Conservation (phyloP, 1,140 invertebrate species). For the Caerostris darwini region DNA sequence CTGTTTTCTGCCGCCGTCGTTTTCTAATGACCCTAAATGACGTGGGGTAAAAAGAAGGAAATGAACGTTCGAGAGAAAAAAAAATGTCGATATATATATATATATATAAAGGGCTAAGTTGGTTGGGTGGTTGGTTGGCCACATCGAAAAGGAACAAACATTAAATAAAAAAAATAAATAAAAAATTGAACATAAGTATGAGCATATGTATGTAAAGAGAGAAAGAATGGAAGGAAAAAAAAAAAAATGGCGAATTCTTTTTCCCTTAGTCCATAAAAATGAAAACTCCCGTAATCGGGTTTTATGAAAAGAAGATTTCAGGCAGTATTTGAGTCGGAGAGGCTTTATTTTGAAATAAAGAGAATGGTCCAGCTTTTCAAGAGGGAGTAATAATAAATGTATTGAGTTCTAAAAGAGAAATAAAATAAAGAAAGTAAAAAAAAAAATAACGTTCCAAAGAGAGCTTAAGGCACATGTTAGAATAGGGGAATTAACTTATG, state of each 20-base stretch:
- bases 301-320: conserved; percentile 75
- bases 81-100: no score
- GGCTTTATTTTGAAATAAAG: conserved; percentile 74
- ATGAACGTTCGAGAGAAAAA: conserved; percentile 45
- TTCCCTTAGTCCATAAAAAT: conserved; percentile 59
- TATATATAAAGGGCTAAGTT: not conserved
- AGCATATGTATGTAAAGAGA: conserved; percentile 54
- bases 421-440: not conserved
- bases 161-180: conserved; percentile 64
- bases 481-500: conserved; percentile 53
- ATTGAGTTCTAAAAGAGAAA: conserved; percentile 26
- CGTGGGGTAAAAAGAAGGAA: conserved; percentile 62
- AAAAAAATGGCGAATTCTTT: conserved; percentile 54
- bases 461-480: conserved; percentile 28
- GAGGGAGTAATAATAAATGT: conserved; percentile 30
- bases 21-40: conserved; percentile 76
- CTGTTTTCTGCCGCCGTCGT: conserved; percentile 73
- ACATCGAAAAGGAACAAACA: conserved; percentile 22
- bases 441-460: conserved; percentile 8
- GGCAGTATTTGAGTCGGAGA: not conserved
- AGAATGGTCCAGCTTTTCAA: conserved; percentile 52
- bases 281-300: conserved; percentile 73
- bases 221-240: conserved; percentile 37
- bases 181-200: conserved; percentile 24
- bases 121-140: not conserved